A percentile compares a stretch with the other conserved stretches of the same genome.
These are phyloP conservation scores for Dunckerocampus dactyliophorus DNA, from an alignment of 2,113 vertebrate genomes.

Conservation along the genomic window DNA sequence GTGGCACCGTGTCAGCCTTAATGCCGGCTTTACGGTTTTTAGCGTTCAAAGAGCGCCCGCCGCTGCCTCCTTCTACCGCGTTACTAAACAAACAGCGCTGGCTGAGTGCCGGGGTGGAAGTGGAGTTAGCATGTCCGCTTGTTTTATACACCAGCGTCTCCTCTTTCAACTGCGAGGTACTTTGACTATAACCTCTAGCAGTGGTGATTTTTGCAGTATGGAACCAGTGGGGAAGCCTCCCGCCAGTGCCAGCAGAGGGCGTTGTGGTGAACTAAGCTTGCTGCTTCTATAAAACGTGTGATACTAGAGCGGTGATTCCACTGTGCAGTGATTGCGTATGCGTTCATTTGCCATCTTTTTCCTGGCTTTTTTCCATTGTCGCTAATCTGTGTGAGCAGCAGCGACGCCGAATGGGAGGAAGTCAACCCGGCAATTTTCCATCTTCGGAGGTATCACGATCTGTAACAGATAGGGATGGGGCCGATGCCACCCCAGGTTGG, in stretches of 20 bases:
- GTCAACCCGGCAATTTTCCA: too few relatives aligned
- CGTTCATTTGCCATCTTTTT: too few relatives aligned
- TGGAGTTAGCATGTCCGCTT: constrained; percentile 35
- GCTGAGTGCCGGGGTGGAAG: constrained; percentile 30
- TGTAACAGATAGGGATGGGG: too few relatives aligned
- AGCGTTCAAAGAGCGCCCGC: constrained; percentile 58
- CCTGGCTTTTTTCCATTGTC: too few relatives aligned
- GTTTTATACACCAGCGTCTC: constrained; percentile 48
- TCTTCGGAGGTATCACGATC: too few relatives aligned
- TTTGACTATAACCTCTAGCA: constrained; percentile 60
- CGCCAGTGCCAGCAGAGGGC: neutral
- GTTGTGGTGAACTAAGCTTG: neutral
- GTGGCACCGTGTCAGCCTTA: constrained; percentile 53
- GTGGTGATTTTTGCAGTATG: constrained; percentile 6
- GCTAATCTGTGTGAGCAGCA: too few relatives aligned
- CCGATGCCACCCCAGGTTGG: too few relatives aligned
- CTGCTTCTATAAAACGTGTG: neutral
- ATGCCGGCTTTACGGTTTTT: constrained; percentile 55
- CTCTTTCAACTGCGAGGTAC: constrained; percentile 51
- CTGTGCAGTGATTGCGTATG: too few relatives aligned
- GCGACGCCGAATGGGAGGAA: too few relatives aligned
- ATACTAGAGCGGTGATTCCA: too few relatives aligned
- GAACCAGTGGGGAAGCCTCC: neutral
- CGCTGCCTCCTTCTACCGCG: constrained; percentile 37
- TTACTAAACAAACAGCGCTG: constrained; percentile 64